Conservation (phyloP, 2,888 invertebrate genomes). For the Strigamia maritima region DNA sequence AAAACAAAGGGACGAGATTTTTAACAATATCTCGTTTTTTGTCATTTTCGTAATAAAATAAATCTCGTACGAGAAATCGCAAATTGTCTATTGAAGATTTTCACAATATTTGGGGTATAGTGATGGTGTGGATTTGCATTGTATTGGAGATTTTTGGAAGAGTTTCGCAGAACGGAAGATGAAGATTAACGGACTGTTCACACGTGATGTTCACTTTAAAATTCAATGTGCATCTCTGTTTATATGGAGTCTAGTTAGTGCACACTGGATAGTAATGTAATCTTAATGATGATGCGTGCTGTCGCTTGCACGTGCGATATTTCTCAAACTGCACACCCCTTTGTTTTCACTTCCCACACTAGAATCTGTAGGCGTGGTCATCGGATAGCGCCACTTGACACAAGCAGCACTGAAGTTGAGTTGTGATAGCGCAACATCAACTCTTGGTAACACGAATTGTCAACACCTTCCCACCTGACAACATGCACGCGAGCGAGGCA, state of each 20-base stretch:
- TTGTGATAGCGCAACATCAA: background rate
- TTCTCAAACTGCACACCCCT: background rate
- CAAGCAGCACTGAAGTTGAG: background rate
- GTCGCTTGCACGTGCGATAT: background rate
- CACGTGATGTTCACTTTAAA: background rate
- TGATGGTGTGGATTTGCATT: too few species aligned
- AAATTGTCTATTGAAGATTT: too few species aligned
- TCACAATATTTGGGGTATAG: too few species aligned
- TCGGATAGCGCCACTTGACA: background rate
- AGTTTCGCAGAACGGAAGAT: background rate
- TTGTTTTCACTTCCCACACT: background rate
- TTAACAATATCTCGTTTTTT: too few species aligned
- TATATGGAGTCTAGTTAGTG: background rate
- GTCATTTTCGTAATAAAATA: too few species aligned
- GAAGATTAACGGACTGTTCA: background rate
- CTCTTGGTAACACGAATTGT: background rate
- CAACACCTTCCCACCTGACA: constrained; percentile 4
- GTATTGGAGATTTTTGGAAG: too few species aligned
- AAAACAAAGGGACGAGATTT: too few species aligned
- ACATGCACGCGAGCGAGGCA: background rate
- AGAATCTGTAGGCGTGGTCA: background rate
- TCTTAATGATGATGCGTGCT: constrained; percentile 4
- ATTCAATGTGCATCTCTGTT: background rate
- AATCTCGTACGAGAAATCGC: too few species aligned
- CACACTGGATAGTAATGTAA: background rate